Evolutionary conservation across 2,797 vertebrate species (phyloP).

Genomic region (Poeciliopsis turneri): DNA sequence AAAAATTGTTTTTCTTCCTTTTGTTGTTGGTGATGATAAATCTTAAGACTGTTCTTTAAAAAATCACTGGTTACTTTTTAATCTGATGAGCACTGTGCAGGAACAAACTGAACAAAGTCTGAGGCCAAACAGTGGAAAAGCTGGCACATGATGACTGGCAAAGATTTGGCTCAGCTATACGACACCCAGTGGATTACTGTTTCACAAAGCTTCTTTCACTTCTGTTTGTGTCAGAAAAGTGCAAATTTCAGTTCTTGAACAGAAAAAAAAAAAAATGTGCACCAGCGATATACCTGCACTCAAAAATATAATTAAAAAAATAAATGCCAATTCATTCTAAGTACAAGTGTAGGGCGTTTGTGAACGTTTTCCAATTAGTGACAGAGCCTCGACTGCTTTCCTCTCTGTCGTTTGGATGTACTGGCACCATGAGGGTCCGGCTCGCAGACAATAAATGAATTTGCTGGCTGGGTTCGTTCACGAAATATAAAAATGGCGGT

Average conservation of each 20-base stretch:
- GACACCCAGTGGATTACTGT: conserved; percentile 3
- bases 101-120: conserved; percentile 25
- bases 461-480: conserved; percentile 29
- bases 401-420: conserved; percentile 27
- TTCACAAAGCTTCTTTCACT: conserved; percentile 13
- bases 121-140: conserved; percentile 29
- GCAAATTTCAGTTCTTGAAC: conserved; percentile 20
- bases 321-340: conserved; percentile 36
- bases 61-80: conserved; percentile 13
- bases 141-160: conserved; percentile 22
- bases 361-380: conserved; percentile 29
- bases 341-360: conserved; percentile 47
- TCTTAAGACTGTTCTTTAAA: conserved; percentile 3
- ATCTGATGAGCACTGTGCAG: conserved; percentile 34
- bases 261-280: conserved; percentile 15
- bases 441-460: conserved; percentile 30
- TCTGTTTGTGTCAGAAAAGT: conserved; percentile 21
- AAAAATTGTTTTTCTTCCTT: not conserved
- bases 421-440: conserved; percentile 45
- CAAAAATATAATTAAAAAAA: conserved; percentile 24
- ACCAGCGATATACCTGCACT: conserved; percentile 29
- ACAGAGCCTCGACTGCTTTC: conserved; percentile 50
- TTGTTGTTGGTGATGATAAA: not conserved
- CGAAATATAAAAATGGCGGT: conserved; percentile 24
- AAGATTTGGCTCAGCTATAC: conserved; percentile 24